Percentiles rank a stretch among this genome's conserved stretches.
These are phyloP conservation scores for Promerops cafer DNA, from an alignment of 2,113 vertebrate genomes.

Conservation along the genomic window DNA sequence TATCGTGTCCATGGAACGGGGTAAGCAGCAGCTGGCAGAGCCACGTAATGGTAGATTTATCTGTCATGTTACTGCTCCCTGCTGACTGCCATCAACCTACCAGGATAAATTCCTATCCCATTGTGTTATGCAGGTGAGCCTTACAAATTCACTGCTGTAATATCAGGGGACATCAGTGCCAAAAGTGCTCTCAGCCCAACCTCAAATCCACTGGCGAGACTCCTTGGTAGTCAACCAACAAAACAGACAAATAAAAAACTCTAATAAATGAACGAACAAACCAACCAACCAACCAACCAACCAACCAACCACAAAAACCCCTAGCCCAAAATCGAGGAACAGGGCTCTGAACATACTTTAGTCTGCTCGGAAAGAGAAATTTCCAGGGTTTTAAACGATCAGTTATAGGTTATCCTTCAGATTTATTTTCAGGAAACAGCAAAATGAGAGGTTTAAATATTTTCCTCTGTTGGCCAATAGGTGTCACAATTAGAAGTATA, in stretches of 20 bases:
- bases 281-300: background rate
- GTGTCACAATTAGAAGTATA: background rate
- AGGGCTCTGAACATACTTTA: background rate
- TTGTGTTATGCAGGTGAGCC: background rate
- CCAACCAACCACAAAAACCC: fast-evolving
- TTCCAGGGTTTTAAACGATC: background rate
- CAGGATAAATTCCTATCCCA: background rate
- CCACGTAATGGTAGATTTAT: background rate
- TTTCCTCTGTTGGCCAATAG: background rate
- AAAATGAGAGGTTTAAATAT: background rate
- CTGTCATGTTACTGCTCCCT: background rate
- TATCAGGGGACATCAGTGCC: background rate
- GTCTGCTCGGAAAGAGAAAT: background rate
- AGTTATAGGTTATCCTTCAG: background rate
- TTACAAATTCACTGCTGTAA: background rate
- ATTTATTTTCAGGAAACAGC: background rate
- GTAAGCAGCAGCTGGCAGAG: background rate
- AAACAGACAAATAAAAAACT: background rate
- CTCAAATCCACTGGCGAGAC: background rate
- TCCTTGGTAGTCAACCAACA: background rate
- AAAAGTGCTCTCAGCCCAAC: background rate
- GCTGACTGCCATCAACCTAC: background rate
- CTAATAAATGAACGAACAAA: fast-evolving
- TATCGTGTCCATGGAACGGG: background rate
- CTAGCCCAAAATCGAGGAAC: background rate